phyloP scores from a whole-genome alignment of 2,113 vertebrate species.

The Dendrocopos noguchii region DNA sequence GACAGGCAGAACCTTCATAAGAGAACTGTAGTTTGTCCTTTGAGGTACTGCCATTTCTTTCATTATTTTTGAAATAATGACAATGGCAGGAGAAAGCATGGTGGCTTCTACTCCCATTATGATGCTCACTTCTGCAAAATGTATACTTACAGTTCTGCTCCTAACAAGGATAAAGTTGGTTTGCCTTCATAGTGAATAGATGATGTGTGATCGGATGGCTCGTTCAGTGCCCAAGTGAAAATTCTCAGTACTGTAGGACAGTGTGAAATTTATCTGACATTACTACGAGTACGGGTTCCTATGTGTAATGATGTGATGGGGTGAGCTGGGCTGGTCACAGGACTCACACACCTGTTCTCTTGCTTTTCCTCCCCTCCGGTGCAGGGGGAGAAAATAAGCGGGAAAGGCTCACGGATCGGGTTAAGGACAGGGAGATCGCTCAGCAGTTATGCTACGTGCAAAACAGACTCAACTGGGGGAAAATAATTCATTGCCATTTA shows the following conservation, averaged over 20 bases:
- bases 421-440: background rate
- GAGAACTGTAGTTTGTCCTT: background rate
- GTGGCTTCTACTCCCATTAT: background rate
- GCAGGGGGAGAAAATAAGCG: background rate
- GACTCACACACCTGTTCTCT: accelerated
- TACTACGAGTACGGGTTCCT: background rate
- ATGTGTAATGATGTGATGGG: background rate
- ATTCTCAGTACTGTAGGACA: background rate
- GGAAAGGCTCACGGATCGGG: background rate
- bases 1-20: background rate
- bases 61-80: background rate
- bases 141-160: background rate
- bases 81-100: background rate
- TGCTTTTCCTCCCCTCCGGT: background rate
- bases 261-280: background rate
- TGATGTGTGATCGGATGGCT: background rate
- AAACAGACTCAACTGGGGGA: background rate
- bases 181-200: background rate
- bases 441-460: background rate
- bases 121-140: background rate
- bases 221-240: background rate
- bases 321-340: background rate
- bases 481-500: background rate
- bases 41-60: background rate
- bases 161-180: background rate